A percentile compares a stretch with the other conserved stretches of the same genome.
These are phyloP conservation scores for Thrips palmi DNA, from an alignment of 1,140 invertebrate species.

Conservation along the genomic window DNA sequence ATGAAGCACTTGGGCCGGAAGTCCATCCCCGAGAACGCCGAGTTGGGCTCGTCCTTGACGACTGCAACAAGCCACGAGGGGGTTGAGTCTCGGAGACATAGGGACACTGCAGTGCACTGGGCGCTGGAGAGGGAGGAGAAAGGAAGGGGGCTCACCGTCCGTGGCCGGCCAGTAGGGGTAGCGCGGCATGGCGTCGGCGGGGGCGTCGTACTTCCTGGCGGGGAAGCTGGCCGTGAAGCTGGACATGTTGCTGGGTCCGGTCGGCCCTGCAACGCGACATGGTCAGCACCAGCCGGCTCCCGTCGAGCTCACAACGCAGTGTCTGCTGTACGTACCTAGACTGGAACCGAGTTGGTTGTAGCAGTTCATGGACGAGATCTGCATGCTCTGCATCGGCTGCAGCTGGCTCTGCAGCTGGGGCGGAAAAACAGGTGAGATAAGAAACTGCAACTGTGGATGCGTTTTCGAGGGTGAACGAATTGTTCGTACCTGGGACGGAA, in stretches of 20 bases:
- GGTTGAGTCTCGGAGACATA: too few species aligned
- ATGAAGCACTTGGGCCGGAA: too few species aligned
- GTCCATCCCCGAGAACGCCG: too few species aligned
- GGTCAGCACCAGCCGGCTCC: neutral
- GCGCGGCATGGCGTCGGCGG: conserved; percentile 10
- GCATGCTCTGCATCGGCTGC: conserved; percentile 27
- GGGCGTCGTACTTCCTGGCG: conserved; percentile 7
- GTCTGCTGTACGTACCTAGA: conserved; percentile 9
- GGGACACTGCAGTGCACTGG: too few species aligned
- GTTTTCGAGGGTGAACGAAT: too few species aligned
- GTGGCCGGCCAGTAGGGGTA: conserved; percentile 12
- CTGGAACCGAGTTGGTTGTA: conserved; percentile 24
- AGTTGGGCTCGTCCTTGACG: too few species aligned
- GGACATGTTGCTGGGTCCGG: conserved; percentile 6
- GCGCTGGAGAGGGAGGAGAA: too few species aligned
- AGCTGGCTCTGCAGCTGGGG: conserved; percentile 25
- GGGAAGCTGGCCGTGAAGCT: conserved; percentile 5
- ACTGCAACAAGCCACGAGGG: too few species aligned
- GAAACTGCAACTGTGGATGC: too few species aligned
- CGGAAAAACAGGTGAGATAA: conserved; percentile 6
- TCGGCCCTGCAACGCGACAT: neutral
- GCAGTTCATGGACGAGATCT: conserved; percentile 27
- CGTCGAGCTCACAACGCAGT: too few species aligned
- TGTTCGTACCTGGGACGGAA: too few species aligned
- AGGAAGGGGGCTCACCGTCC: neutral